Conservation (phyloP, 2,113 vertebrate species). For the Bufo bufo region DNA sequence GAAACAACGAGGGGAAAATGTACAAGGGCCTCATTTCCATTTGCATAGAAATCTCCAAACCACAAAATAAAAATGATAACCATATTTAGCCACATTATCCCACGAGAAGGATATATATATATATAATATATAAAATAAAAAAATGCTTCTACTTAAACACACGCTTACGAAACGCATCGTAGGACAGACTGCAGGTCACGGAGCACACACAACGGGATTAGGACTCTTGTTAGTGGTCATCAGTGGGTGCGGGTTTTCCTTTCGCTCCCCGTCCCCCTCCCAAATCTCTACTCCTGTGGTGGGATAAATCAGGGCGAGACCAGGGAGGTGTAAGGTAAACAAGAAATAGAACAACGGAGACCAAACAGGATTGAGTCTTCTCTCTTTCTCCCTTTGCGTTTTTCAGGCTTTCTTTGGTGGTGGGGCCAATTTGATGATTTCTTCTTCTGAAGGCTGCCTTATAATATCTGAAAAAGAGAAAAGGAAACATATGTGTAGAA, state of each 20-base stretch:
- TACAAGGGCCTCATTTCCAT: constrained; percentile 54
- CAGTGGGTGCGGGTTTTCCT: constrained; percentile 13
- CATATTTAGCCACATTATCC: constrained; percentile 54
- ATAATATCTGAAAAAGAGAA: constrained; percentile 81
- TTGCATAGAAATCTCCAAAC: constrained; percentile 59
- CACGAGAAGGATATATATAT: constrained; percentile 43
- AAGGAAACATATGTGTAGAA: background rate
- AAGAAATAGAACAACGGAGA: constrained; percentile 56
- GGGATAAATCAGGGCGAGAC: background rate
- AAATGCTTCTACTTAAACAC: constrained; percentile 50
- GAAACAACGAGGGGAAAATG: constrained; percentile 5
- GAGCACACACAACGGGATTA: constrained; percentile 54
- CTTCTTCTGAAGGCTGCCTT: constrained; percentile 93
- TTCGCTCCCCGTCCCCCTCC: constrained; percentile 18
- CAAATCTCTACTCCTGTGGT: constrained; percentile 22
- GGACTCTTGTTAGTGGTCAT: constrained; percentile 54
- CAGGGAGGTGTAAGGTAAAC: constrained; percentile 54
- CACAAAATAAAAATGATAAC: constrained; percentile 42
- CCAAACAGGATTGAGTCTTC: constrained; percentile 66
- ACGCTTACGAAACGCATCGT: constrained; percentile 52
- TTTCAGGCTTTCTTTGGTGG: constrained; percentile 91
- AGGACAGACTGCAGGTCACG: constrained; percentile 52
- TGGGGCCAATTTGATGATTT: constrained; percentile 94
- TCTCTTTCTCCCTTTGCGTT: background rate
- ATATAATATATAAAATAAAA: constrained; percentile 35